Evolutionary conservation across 2,113 vertebrate genomes (phyloP), one percentile per base, ranked within the genome.

Genomic region (Dasyornis broadbenti): DNA sequence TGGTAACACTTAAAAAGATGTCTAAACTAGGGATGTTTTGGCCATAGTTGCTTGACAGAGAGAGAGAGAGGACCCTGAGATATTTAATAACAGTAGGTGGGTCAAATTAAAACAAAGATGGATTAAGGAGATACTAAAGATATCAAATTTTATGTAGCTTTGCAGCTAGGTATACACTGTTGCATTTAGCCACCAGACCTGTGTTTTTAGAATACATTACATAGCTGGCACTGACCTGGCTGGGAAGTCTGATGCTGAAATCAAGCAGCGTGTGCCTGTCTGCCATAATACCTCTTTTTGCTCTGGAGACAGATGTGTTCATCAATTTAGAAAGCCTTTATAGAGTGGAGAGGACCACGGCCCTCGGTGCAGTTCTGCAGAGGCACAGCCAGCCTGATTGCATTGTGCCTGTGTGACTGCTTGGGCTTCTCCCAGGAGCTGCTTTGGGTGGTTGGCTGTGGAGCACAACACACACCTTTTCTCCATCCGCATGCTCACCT

Each of bases 381-480:
- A 47, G 21, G 26, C 14, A 23, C n/a, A 54, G 30, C 30, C n/a
- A 76, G 14, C 3, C 63, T 35, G 17, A 8, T 61, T 69, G 26
- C 15, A 23, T 9, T 6, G 2, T 39, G 31, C 0, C 0, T 10
- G 6, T 31, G 4, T 13, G 5, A 19, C 6, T 11, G 10, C 12
- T 7, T 56, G 26, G 5, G 6, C 13, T 64, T 64, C 21, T 69
- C 54, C 50, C 6, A 2, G 20, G 26, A 68, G 5, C 9, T 63
- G 10, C 21, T n/a, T 13, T 73, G 37, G 21, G 10, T 49, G 19
- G 7, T 10, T 8, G 17, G 3, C 2, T 57, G 11, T 47, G 26
- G 7, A 40, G 10, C 7, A 1, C 45, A 77, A 3, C 39, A 11
- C 1, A 1, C 20, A 2, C 14, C 30, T 63, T 39, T 40, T 40